These are phyloP conservation scores for Campoplex capitator DNA, from an alignment of 2,888 invertebrate species.

Conservation along the genomic window DNA sequence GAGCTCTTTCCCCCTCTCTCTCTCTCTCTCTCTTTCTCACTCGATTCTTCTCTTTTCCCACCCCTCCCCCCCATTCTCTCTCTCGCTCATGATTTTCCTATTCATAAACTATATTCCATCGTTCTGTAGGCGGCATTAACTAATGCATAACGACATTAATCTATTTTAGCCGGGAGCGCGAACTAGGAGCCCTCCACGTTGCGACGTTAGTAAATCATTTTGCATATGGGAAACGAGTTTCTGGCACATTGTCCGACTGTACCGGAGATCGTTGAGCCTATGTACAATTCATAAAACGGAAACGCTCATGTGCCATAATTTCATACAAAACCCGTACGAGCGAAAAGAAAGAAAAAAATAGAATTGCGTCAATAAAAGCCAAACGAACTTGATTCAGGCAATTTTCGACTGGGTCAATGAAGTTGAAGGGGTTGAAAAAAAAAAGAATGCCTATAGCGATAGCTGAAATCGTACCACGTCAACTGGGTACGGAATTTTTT, in stretches of 20 bases:
- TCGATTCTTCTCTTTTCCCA: too few species aligned
- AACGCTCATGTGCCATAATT: slow-evolving; percentile 15
- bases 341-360: slow-evolving; percentile 20
- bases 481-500: background rate
- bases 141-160: slow-evolving; percentile 78
- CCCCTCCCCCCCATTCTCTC: background rate
- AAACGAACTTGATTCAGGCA: background rate
- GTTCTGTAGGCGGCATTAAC: slow-evolving; percentile 73
- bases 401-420: background rate
- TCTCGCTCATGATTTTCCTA: slow-evolving; percentile 23
- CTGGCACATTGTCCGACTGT: slow-evolving; percentile 65
- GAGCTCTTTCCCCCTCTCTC: slow-evolving; percentile 7
- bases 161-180: slow-evolving; percentile 76
- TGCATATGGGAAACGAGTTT: slow-evolving; percentile 74
- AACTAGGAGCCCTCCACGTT: slow-evolving; percentile 57
- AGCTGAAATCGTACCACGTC: background rate
- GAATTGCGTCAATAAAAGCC: background rate
- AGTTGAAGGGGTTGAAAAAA: background rate
- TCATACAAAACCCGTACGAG: slow-evolving; percentile 19
- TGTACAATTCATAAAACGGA: slow-evolving; percentile 28
- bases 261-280: slow-evolving; percentile 67
- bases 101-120: slow-evolving; percentile 63
- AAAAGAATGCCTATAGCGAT: background rate
- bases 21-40: background rate
- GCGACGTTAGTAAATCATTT: slow-evolving; percentile 77